phyloP scores from a whole-genome alignment of 2,888 invertebrate genomes.

The Drosophila monieri region DNA sequence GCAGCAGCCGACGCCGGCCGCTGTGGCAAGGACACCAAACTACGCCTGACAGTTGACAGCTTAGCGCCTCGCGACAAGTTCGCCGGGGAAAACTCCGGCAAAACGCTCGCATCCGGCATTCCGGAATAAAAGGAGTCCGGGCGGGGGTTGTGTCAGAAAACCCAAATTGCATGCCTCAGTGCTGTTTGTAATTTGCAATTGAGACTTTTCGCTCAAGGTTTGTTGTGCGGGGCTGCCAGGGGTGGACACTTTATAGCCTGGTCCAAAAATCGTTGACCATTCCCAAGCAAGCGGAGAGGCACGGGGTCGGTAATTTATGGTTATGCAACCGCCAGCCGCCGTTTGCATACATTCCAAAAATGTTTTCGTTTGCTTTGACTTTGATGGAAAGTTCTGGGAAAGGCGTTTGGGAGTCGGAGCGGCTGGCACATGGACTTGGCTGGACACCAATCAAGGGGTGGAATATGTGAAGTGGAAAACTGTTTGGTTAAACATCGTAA shows the following conservation, averaged over 20 bases:
- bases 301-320: slow-evolving; percentile 50
- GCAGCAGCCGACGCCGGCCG: slow-evolving; percentile 30
- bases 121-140: not conserved
- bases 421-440: not conserved
- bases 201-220: slow-evolving; percentile 60
- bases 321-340: slow-evolving; percentile 50
- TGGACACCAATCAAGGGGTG: slow-evolving; percentile 17
- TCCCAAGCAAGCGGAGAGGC: slow-evolving; percentile 17
- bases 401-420: not conserved
- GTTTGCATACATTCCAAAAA: slow-evolving; percentile 72
- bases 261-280: slow-evolving; percentile 45
- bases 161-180: slow-evolving; percentile 72
- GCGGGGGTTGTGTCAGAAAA: slow-evolving; percentile 31
- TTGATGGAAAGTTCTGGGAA: slow-evolving; percentile 45
- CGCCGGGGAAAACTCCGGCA: slow-evolving; percentile 8
- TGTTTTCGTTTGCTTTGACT: slow-evolving; percentile 71
- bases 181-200: slow-evolving; percentile 77
- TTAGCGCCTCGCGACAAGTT: slow-evolving; percentile 69
- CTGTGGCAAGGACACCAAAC: slow-evolving; percentile 42
- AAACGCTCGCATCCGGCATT: not conserved
- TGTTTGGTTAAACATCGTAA: slow-evolving; percentile 9
- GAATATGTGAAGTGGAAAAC: slow-evolving; percentile 38
- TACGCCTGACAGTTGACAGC: slow-evolving; percentile 74
- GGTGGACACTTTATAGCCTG: slow-evolving; percentile 25
- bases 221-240: slow-evolving; percentile 8